A percentile compares a stretch with the other conserved stretches of the same genome.
phyloP scores from a whole-genome alignment of 2,797 vertebrate species.

The Pseudotriccus pelzelni region DNA sequence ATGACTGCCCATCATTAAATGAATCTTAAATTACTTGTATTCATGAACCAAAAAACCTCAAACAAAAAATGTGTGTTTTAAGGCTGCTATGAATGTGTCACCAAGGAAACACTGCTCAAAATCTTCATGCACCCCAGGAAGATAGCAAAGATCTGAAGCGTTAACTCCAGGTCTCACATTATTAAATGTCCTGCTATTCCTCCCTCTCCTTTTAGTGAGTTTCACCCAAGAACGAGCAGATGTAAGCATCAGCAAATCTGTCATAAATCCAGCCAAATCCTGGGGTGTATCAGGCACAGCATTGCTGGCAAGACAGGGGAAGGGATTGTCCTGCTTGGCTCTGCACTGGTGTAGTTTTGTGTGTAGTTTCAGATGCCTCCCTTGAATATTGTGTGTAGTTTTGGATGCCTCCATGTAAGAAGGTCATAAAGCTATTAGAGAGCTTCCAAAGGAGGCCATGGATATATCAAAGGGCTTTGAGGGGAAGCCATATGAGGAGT shows the following conservation, averaged over 20 bases:
- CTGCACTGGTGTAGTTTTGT: neutral
- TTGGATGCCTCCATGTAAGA: neutral
- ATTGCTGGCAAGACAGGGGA: neutral
- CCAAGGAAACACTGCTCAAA: neutral
- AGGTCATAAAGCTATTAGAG: neutral
- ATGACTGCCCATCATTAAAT: neutral
- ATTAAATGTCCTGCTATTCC: neutral
- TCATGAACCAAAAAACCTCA: neutral
- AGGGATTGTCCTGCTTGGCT: neutral
- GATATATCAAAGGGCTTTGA: neutral
- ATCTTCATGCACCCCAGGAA: neutral
- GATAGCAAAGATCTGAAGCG: neutral
- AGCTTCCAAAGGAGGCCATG: neutral
- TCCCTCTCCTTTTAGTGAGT: neutral
- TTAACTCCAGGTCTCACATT: neutral
- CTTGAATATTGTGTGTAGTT: neutral
- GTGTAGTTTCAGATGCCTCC: neutral
- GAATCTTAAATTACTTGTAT: neutral
- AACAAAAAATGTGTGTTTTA: neutral
- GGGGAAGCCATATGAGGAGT: neutral
- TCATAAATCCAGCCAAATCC: neutral
- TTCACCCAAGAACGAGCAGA: neutral
- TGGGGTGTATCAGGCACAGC: neutral
- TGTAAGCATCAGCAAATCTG: neutral
- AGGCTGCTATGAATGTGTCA: neutral